phyloP scores from a whole-genome alignment of 1,140 invertebrate genomes.

The Plectrocnemia conspersa region DNA sequence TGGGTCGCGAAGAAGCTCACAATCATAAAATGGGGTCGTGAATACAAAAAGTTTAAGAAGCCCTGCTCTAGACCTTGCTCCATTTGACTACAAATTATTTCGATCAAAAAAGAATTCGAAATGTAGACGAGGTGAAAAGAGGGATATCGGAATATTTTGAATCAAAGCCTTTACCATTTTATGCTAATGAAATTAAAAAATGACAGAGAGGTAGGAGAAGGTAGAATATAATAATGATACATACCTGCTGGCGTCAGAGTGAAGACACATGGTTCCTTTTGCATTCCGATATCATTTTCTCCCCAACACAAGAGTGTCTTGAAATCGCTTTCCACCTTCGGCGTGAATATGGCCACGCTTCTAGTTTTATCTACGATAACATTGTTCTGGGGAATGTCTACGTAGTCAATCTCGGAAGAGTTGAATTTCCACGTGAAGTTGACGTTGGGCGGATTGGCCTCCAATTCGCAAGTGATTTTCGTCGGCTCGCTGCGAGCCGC shows the following conservation, averaged over 20 bases:
- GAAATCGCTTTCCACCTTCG: constrained; percentile 66
- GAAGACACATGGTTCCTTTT: constrained; percentile 65
- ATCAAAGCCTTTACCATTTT: too few relatives aligned
- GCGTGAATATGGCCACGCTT: constrained; percentile 63
- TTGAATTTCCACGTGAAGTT: constrained; percentile 68
- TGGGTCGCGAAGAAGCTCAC: too few relatives aligned
- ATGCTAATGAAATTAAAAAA: too few relatives aligned
- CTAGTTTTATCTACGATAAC: constrained; percentile 53
- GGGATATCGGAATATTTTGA: too few relatives aligned
- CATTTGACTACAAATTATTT: too few relatives aligned
- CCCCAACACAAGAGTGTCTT: constrained; percentile 68
- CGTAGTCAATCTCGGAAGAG: constrained; percentile 57
- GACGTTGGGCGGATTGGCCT: constrained; percentile 61
- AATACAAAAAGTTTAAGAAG: too few relatives aligned
- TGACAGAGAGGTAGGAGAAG: too few relatives aligned
- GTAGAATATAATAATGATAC: too few relatives aligned
- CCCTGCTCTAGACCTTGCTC: too few relatives aligned
- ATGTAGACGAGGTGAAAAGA: too few relatives aligned
- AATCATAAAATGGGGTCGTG: too few relatives aligned
- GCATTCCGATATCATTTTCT: constrained; percentile 60
- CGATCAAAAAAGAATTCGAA: too few relatives aligned
- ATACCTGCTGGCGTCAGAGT: constrained; percentile 68
- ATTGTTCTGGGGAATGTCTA: constrained; percentile 56
- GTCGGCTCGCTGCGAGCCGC: constrained; percentile 61
- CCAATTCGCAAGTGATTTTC: constrained; percentile 63